Conservation (phyloP, 2,797 vertebrate genomes). For the Mus caroli region DNA sequence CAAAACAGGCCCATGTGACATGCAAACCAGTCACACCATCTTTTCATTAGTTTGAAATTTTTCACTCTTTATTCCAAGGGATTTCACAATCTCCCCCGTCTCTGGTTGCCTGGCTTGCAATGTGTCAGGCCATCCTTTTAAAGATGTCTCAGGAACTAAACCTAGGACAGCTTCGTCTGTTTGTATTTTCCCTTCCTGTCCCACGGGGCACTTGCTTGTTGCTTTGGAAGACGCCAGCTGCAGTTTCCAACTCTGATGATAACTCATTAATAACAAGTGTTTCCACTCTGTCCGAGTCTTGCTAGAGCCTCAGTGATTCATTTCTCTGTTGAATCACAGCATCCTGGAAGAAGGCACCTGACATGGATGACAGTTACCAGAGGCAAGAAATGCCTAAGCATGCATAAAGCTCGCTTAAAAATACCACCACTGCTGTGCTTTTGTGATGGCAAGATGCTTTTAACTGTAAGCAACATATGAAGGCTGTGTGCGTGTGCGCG, state of each 20-base stretch:
- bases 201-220: not conserved
- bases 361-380: not conserved
- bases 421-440: not conserved
- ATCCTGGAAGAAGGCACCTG: not conserved
- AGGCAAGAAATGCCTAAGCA: not conserved
- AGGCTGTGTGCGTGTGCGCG: not conserved
- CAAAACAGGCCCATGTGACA: not conserved
- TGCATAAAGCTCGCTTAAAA: not conserved
- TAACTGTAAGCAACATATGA: not conserved
- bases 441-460: not conserved
- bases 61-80: slow-evolving; percentile 27
- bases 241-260: not conserved
- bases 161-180: not conserved
- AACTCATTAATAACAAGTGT: not conserved
- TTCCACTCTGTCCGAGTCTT: not conserved
- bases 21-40: slow-evolving; percentile 8
- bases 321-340: not conserved
- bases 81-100: slow-evolving; percentile 31
- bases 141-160: not conserved
- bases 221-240: not conserved
- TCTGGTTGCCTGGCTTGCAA: not conserved
- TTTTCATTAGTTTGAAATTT: slow-evolving; percentile 11
- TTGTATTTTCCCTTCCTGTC: not conserved
- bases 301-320: not conserved
- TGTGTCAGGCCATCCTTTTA: slow-evolving; percentile 5